These are phyloP conservation scores for Nettapus auritus DNA, from an alignment of 2,113 vertebrate genomes.

Conservation along the genomic window DNA sequence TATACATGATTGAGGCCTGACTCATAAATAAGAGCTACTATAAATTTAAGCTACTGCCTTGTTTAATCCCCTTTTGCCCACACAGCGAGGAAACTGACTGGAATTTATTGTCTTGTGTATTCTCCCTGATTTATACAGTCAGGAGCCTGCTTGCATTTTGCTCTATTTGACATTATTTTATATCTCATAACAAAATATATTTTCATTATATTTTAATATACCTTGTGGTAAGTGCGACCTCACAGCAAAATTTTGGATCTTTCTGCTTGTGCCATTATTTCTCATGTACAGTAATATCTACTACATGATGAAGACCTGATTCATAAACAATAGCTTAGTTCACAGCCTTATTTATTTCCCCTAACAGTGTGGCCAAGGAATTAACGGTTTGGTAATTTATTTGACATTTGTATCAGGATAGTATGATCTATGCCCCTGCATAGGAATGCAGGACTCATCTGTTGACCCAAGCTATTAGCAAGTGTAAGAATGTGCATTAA, in stretches of 20 bases:
- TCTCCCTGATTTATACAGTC: conserved; percentile 75
- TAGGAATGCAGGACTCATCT: background rate
- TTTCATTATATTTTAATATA: conserved; percentile 69
- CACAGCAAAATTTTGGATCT: conserved; percentile 30
- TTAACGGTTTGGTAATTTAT: conserved; percentile 9
- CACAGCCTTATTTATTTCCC: conserved; percentile 52
- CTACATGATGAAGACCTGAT: conserved; percentile 29
- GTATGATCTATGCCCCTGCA: conserved; percentile 19
- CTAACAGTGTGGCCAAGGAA: background rate
- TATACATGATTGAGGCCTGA: conserved; percentile 76
- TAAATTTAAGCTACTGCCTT: conserved; percentile 76
- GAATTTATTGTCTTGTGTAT: conserved; percentile 71
- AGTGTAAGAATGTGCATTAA: background rate
- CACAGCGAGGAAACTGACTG: conserved; percentile 70
- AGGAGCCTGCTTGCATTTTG: conserved; percentile 68
- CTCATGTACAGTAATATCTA: conserved; percentile 20
- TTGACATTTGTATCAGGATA: conserved; percentile 42
- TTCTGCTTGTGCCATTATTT: conserved; percentile 37
- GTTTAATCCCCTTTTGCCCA: conserved; percentile 75
- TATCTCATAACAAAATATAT: conserved; percentile 61
- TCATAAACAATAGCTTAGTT: conserved; percentile 55
- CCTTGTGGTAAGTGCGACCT: conserved; percentile 31
- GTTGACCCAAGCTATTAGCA: conserved; percentile 29
- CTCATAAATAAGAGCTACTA: conserved; percentile 73
- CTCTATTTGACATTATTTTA: conserved; percentile 72